phyloP scores from a whole-genome alignment of 2,113 vertebrate genomes.

The Engystomops pustulosus region DNA sequence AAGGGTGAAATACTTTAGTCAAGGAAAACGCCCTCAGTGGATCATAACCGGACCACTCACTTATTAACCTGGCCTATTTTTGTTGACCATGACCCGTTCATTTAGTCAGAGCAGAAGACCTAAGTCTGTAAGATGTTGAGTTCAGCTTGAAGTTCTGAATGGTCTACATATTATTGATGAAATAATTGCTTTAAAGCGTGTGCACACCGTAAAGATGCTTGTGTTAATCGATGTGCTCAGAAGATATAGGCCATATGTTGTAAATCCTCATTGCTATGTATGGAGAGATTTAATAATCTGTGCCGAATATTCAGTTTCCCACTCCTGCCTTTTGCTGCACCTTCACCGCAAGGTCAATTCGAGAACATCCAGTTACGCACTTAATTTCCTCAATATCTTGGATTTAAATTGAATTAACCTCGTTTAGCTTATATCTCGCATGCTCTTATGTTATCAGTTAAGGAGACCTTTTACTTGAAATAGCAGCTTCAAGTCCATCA shows the following conservation, averaged over 20 bases:
- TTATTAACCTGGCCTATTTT: no score
- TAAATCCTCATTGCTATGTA: constrained; percentile 26
- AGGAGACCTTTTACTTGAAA: constrained; percentile 25
- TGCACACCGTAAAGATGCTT: neutral
- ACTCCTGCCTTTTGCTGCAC: neutral
- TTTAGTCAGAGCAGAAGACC: no score
- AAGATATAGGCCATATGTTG: neutral
- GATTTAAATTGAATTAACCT: constrained; percentile 50
- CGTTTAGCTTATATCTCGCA: constrained; percentile 19
- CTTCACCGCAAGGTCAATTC: constrained; percentile 31
- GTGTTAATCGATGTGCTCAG: neutral
- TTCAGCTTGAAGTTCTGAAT: neutral
- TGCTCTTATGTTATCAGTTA: constrained; percentile 29
- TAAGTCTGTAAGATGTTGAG: neutral
- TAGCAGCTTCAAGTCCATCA: constrained; percentile 11
- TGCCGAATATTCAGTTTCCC: constrained; percentile 4
- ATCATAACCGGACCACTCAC: no score
- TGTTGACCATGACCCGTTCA: no score
- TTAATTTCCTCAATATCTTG: constrained; percentile 45
- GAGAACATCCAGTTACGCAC: constrained; percentile 32
- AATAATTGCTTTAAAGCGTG: neutral
- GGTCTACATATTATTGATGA: no score
- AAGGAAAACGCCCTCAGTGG: no score
- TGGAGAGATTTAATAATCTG: neutral
- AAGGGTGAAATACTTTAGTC: no score